Evolutionary conservation across 1,140 invertebrate species (phyloP).

Genomic region (Drosophila saltans): DNA sequence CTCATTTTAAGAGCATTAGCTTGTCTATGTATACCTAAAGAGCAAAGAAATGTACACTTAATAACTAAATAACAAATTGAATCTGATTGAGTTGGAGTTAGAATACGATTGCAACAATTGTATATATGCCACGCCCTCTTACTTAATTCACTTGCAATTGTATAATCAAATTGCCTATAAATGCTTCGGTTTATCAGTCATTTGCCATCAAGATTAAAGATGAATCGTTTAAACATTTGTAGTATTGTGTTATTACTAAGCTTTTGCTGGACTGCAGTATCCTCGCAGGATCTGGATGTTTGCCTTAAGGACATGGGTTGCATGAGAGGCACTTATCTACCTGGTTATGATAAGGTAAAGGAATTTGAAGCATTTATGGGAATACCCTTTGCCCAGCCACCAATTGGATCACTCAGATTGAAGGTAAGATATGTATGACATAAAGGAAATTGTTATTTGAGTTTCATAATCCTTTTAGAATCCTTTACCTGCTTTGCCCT

Average conservation of each 20-base stretch:
- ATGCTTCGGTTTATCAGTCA: background rate
- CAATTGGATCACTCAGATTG: slow-evolving; percentile 61
- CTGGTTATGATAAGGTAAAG: slow-evolving; percentile 39
- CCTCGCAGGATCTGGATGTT: slow-evolving; percentile 46
- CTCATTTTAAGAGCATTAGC: too few species aligned
- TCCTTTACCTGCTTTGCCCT: slow-evolving; percentile 8
- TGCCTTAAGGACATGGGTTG: slow-evolving; percentile 66
- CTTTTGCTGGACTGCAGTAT: background rate
- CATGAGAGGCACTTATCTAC: slow-evolving; percentile 51
- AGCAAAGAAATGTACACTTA: background rate
- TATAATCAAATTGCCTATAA: background rate
- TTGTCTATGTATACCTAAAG: too few species aligned
- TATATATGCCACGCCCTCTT: background rate
- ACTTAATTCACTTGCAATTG: background rate
- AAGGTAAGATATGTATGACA: slow-evolving; percentile 34
- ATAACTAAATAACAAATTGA: background rate
- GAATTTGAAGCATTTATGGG: slow-evolving; percentile 72
- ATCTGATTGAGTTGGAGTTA: background rate
- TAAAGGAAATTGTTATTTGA: background rate
- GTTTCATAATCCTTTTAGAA: background rate
- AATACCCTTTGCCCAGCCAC: slow-evolving; percentile 76
- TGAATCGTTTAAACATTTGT: background rate
- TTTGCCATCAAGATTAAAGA: background rate
- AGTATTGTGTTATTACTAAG: background rate
- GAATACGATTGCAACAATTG: background rate